Percentiles rank a stretch among this genome's conserved stretches.
These are phyloP conservation scores for Drosophila monieri DNA, from an alignment of 2,888 invertebrate genomes.

Conservation along the genomic window DNA sequence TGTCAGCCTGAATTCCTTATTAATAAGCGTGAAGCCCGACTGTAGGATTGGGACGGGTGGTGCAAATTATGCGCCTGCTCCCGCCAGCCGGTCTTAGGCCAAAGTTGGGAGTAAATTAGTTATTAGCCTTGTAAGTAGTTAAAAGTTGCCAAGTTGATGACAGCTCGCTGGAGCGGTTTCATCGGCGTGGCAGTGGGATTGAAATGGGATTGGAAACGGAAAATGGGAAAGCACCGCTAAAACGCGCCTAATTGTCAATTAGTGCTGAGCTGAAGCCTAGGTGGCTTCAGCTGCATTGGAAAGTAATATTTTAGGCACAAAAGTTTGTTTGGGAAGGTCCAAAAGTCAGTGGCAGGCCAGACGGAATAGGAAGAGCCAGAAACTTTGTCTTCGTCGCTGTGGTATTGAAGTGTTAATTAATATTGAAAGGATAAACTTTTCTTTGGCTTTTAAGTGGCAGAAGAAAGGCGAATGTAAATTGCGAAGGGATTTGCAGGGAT, in stretches of 20 bases:
- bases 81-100: conserved; percentile 15
- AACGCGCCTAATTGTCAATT: conserved; percentile 82
- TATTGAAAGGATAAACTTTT: conserved; percentile 82
- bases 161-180: conserved; percentile 4
- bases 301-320: conserved; percentile 67
- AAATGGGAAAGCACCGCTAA: conserved; percentile 62
- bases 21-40: conserved; percentile 59
- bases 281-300: conserved; percentile 58
- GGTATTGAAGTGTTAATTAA: conserved; percentile 83
- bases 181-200: conserved; percentile 14
- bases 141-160: conserved; percentile 46
- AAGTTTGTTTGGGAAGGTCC: conserved; percentile 58
- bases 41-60: conserved; percentile 63
- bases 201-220: conserved; percentile 4
- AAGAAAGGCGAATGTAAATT: conserved; percentile 1
- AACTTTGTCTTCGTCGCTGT: conserved; percentile 69
- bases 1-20: conserved; percentile 69
- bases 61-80: conserved; percentile 46
- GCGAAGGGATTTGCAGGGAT: not conserved
- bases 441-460: conserved; percentile 41
- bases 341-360: conserved; percentile 64
- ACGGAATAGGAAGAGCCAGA: conserved; percentile 45
- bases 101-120: conserved; percentile 74
- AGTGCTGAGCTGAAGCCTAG: conserved; percentile 75
- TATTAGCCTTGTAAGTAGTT: conserved; percentile 80